Evolutionary conservation across 2,113 vertebrate genomes (phyloP), one percentile per base, ranked within the genome.

Genomic region (Alouatta palliata): DNA sequence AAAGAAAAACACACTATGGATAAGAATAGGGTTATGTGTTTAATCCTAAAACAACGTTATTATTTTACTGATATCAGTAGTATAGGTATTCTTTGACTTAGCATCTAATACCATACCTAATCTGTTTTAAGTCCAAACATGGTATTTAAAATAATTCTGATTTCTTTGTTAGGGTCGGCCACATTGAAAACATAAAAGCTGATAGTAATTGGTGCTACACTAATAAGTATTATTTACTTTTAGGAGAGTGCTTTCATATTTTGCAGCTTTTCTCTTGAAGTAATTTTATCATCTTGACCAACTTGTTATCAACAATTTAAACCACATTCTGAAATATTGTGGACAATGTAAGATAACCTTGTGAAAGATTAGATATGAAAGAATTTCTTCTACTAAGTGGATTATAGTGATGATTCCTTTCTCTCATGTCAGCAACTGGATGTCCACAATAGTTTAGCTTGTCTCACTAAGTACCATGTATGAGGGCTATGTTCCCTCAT

Each of bases 31-130:
- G 25, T 32, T 91, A 21, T 68, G 12, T 27, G 54, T 79, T 88
- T 43, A 81, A 52, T 95, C 32, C 37, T 94, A 30, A 88, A 85
- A 71, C 12, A 56, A 73, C 17, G 58, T 91, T 11, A 58, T 83
- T 88, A 96, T 88, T 91, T 91, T 88, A 47, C 20, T 91, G 66
- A 64, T 20, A 43, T 82, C 8, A 90, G 27, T 40, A 64, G 85
- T 86, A 77, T 8, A 49, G 23, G 6, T 91, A 47, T 96, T 94
- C 37, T 95, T 95, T 88, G 66, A 49, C 5, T 83, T 92, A 71
- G 32, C 77, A 25, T 88, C 30, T 93, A 71, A 54, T 87, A 8
- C 4, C 52, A 7, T 66, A 84, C 81, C 47, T 58, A 19, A 79
- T 79, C 54, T 54, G 40, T 9, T 73, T 87, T 81, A 40, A 76